Evolutionary conservation across 2,888 invertebrate genomes (phyloP).

Genomic region (Parochlus steinenii): DNA sequence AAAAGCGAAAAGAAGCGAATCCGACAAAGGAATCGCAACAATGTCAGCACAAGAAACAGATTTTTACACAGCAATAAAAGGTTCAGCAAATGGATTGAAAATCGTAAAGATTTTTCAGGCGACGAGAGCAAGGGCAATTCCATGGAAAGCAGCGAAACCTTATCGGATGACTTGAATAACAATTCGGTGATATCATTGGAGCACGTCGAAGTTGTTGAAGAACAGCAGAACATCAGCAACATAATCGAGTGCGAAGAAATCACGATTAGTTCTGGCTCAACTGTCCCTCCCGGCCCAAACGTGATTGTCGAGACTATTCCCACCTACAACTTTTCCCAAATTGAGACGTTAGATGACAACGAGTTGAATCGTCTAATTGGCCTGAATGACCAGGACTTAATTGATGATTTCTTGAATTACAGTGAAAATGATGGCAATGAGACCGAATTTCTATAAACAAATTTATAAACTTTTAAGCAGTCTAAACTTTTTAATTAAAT

Average conservation of each 20-base stretch:
- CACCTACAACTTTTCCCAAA: constrained; percentile 9
- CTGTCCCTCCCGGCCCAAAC: constrained; percentile 5
- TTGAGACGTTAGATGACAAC: constrained; percentile 10
- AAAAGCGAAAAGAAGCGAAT: constrained; percentile 28
- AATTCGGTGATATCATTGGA: constrained; percentile 9
- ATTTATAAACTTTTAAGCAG: too few relatives aligned
- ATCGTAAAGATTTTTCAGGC: too few relatives aligned
- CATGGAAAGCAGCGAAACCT: constrained; percentile 2
- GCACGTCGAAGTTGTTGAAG: constrained; percentile 10
- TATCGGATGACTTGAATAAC: constrained; percentile 5
- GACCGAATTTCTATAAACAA: too few relatives aligned
- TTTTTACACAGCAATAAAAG: background rate
- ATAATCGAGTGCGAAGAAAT: constrained; percentile 9
- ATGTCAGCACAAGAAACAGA: background rate
- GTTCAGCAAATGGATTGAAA: too few relatives aligned
- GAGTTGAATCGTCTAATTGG: constrained; percentile 11
- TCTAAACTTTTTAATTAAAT: too few relatives aligned
- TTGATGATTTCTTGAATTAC: constrained; percentile 10
- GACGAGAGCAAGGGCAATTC: constrained; percentile 2
- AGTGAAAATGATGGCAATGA: too few relatives aligned
- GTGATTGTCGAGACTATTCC: constrained; percentile 12
- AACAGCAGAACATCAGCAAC: constrained; percentile 12
- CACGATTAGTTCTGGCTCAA: constrained; percentile 8
- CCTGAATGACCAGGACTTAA: constrained; percentile 11
- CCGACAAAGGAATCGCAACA: constrained; percentile 15